Conservation (phyloP, 2,113 vertebrate species). For the Steatornis caripensis region DNA sequence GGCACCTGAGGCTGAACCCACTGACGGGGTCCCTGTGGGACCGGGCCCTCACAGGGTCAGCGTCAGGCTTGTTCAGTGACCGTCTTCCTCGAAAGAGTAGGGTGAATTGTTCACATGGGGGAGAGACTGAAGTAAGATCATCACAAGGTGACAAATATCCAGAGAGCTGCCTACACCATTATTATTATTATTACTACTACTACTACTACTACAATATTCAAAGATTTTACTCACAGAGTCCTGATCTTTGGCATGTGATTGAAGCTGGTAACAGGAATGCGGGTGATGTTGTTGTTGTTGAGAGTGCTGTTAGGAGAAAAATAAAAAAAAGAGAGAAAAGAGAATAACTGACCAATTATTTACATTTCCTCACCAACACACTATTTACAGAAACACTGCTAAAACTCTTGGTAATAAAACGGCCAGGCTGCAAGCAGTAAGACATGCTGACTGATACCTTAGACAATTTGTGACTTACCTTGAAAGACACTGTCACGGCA, state of each 20-base stretch:
- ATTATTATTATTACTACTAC: background rate
- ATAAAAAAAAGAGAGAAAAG: background rate
- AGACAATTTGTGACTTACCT: background rate
- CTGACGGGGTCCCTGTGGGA: no score
- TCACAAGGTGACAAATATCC: background rate
- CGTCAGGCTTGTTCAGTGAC: no score
- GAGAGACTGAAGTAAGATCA: background rate
- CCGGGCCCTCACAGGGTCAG: background rate
- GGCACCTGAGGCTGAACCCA: no score
- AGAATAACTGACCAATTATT: background rate
- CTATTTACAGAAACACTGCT: background rate
- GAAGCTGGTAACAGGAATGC: conserved; percentile 97
- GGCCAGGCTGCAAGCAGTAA: background rate
- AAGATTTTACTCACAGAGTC: conserved; percentile 89
- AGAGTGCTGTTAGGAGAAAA: conserved; percentile 81
- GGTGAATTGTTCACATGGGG: no score
- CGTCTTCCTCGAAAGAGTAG: background rate
- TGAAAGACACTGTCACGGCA: background rate
- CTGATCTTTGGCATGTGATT: conserved; percentile 99
- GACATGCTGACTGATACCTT: background rate
- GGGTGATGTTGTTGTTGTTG: conserved; percentile 99
- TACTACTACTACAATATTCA: background rate
- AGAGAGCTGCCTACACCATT: background rate
- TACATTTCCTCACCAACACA: background rate
- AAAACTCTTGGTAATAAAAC: background rate